phyloP scores from a whole-genome alignment of 2,113 vertebrate genomes.

The Salvelinus alpinus region DNA sequence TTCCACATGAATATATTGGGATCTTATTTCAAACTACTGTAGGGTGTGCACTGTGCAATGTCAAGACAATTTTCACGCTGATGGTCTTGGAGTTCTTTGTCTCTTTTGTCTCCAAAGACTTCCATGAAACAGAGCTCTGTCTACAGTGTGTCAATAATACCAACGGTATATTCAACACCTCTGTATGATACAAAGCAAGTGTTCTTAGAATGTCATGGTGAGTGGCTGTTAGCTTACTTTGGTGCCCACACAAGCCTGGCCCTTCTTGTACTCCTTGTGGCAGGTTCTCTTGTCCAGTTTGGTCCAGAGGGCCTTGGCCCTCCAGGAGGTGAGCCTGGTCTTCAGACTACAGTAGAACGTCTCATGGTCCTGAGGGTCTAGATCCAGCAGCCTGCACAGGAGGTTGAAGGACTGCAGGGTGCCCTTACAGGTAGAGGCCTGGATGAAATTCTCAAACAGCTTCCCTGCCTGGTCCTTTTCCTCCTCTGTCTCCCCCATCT shows the following conservation, averaged over 20 bases:
- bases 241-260: slow-evolving; percentile 81
- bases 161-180: not conserved
- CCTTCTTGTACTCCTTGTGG: slow-evolving; percentile 92
- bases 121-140: not conserved
- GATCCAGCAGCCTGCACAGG: slow-evolving; percentile 85
- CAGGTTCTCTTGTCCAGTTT: slow-evolving; percentile 91
- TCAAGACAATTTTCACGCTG: not conserved
- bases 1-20: too few species aligned
- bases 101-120: slow-evolving; percentile 7
- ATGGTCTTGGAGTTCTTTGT: not conserved
- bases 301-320: slow-evolving; percentile 97
- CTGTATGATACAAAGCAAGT: not conserved
- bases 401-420: slow-evolving; percentile 92
- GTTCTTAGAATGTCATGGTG: not conserved
- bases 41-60: not conserved
- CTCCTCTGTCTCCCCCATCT: slow-evolving; percentile 90
- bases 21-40: not conserved
- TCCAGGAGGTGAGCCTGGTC: slow-evolving; percentile 88
- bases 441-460: slow-evolving; percentile 92
- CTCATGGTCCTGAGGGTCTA: slow-evolving; percentile 85
- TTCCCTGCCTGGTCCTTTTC: slow-evolving; percentile 85
- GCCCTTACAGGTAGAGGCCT: slow-evolving; percentile 91
- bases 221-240: slow-evolving; percentile 76
- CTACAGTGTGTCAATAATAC: not conserved
- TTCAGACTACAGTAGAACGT: slow-evolving; percentile 89